phyloP scores from a whole-genome alignment of 2,113 vertebrate genomes.

The Sapajus apella region DNA sequence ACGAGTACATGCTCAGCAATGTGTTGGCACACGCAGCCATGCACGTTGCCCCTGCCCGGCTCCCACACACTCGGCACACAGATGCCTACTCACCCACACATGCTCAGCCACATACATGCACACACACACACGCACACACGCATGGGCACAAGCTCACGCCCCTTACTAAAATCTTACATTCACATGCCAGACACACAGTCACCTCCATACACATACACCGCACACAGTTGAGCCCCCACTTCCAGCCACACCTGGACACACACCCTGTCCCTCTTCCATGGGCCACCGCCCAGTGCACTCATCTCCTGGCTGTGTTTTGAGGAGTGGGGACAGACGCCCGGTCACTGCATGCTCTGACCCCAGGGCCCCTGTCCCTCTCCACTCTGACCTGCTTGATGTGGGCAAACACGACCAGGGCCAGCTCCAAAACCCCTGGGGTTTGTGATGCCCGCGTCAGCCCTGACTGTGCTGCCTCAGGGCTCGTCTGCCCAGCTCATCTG shows the following conservation, averaged over 20 bases:
- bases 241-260: background rate
- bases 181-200: background rate
- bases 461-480: constrained; percentile 62
- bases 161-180: background rate
- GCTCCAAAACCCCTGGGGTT: background rate
- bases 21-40: background rate
- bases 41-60: fast-evolving
- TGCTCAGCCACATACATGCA: no score
- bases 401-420: constrained; percentile 52
- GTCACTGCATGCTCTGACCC: background rate
- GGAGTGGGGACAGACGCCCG: background rate
- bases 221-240: fast-evolving
- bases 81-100: background rate
- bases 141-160: background rate
- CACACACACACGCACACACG: fast-evolving
- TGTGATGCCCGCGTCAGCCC: background rate
- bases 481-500: constrained; percentile 69
- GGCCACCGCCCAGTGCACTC: background rate
- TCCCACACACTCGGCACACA: background rate
- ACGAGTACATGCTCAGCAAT: background rate
- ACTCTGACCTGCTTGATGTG: background rate
- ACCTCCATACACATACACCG: fast-evolving
- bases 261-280: background rate
- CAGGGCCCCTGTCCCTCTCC: background rate
- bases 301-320: background rate